Evolutionary conservation across 2,797 vertebrate genomes (phyloP).

Genomic region (Chaenodraco wilsoni): DNA sequence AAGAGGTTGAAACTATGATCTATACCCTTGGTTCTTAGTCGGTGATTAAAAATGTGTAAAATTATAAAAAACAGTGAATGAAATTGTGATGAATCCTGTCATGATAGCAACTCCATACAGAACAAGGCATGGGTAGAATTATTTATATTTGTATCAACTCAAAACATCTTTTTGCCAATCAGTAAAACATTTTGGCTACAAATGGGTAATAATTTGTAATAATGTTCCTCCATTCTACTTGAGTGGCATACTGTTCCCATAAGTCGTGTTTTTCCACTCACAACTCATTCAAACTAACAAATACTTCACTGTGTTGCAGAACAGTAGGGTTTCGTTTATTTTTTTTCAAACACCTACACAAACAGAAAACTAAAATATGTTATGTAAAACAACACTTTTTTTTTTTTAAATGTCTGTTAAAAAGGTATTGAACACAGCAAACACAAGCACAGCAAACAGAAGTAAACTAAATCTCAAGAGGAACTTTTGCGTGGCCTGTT

Average conservation of each 20-base stretch:
- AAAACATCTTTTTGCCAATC: constrained; percentile 15
- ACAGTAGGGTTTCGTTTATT: constrained; percentile 58
- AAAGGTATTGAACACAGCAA: constrained; percentile 7
- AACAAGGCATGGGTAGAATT: not conserved
- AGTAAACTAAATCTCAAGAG: constrained; percentile 29
- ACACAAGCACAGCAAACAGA: constrained; percentile 6
- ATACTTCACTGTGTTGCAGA: constrained; percentile 29
- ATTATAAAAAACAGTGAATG: not conserved
- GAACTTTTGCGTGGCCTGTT: not conserved
- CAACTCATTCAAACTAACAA: constrained; percentile 49
- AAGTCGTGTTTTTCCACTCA: constrained; percentile 44
- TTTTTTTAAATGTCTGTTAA: constrained; percentile 12
- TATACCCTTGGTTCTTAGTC: constrained; percentile 3
- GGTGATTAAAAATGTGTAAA: not conserved
- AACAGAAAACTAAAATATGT: constrained; percentile 42
- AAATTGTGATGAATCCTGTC: not conserved
- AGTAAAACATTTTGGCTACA: constrained; percentile 2
- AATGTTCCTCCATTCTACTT: constrained; percentile 29
- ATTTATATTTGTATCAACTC: constrained; percentile 4
- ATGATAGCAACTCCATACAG: not conserved
- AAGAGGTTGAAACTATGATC: not conserved
- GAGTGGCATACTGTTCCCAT: constrained; percentile 7
- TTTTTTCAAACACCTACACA: constrained; percentile 58
- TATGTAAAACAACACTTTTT: constrained; percentile 12
- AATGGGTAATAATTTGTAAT: not conserved